Conservation (phyloP, 1,140 invertebrate genomes). For the Bombus fervidus region DNA sequence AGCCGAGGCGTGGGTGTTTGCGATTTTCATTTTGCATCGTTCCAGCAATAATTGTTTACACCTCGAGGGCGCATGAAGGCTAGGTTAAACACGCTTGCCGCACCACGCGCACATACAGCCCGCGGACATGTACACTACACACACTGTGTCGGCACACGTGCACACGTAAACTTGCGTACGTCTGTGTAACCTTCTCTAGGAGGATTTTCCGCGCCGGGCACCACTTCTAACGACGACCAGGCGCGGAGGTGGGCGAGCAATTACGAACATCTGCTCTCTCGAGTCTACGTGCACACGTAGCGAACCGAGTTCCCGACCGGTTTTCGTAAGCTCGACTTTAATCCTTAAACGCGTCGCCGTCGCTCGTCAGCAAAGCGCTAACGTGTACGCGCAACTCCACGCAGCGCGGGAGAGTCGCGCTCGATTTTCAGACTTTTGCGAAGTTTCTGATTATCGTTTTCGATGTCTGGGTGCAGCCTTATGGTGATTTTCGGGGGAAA, state of each 20-base stretch:
- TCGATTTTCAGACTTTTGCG: background rate
- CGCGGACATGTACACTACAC: conserved; percentile 14
- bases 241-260: conserved; percentile 52
- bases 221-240: conserved; percentile 45
- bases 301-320: conserved; percentile 60
- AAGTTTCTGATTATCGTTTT: background rate
- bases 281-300: conserved; percentile 66
- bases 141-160: background rate
- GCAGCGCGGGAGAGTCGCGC: background rate
- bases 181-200: conserved; percentile 1
- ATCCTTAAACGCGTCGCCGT: conserved; percentile 63
- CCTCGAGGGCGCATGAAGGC: conserved; percentile 26
- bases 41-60: conserved; percentile 53
- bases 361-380: conserved; percentile 57
- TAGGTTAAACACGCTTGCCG: conserved; percentile 25
- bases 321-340: conserved; percentile 68
- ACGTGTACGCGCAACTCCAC: conserved; percentile 36
- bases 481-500: background rate
- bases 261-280: conserved; percentile 73
- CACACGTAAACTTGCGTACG: background rate
- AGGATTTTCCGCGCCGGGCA: conserved; percentile 26
- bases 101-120: conserved; percentile 26
- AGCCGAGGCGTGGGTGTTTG: conserved; percentile 16
- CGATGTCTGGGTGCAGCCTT: background rate
- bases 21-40: conserved; percentile 51